These are phyloP conservation scores for Urocitellus parryii DNA, from an alignment of 2,113 vertebrate genomes.

Conservation along the genomic window DNA sequence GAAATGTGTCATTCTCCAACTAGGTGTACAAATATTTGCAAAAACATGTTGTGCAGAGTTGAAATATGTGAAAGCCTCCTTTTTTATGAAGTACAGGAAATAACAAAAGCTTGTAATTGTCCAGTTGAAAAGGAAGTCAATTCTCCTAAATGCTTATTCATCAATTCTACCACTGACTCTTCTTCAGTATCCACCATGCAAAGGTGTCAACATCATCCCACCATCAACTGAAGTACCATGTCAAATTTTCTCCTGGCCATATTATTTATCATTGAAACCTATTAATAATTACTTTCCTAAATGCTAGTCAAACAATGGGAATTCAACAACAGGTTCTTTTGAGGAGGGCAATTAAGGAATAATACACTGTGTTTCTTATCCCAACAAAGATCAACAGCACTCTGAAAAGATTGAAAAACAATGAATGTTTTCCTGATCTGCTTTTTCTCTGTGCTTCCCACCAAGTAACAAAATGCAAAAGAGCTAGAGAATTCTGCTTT, in stretches of 20 bases:
- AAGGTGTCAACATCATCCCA: background rate
- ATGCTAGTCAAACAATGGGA: background rate
- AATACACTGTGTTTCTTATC: constrained; percentile 1
- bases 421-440: too few species aligned
- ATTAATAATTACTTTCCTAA: background rate
- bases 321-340: constrained; percentile 23
- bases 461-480: too few species aligned
- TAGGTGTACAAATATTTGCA: too few species aligned
- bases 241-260: background rate
- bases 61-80: background rate
- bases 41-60: too few species aligned
- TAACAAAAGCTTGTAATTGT: background rate
- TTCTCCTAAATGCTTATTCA: constrained; percentile 21
- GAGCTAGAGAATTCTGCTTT: too few species aligned
- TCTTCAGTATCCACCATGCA: background rate
- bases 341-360: background rate
- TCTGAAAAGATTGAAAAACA: too few species aligned
- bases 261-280: constrained; percentile 42
- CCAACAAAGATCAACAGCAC: background rate
- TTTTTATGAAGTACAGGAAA: too few species aligned
- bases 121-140: constrained; percentile 47
- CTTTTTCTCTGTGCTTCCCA: too few species aligned
- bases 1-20: too few species aligned
- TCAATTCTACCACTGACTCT: constrained; percentile 25
- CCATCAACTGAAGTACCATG: constrained; percentile 20